Evolutionary conservation across 2,113 vertebrate species (phyloP), one percentile per base, ranked within the genome.

Genomic region (Leuciscus idus): DNA sequence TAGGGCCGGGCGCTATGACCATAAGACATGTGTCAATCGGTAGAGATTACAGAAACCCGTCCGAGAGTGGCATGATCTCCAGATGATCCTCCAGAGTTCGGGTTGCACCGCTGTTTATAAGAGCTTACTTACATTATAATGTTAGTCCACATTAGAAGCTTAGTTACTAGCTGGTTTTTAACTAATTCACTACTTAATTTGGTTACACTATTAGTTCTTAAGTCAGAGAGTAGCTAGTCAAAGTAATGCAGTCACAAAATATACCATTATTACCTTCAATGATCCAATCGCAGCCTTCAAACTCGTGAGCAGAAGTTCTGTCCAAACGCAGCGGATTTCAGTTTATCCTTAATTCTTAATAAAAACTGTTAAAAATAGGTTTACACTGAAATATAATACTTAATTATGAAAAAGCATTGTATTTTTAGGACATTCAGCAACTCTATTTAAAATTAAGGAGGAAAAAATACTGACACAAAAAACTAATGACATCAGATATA

Each of bases 1-100:
- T 81, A 64, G 78, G 59, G 10, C 39, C 6, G 78, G 59, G 78
- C 5, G 78, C 23, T 6, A 48, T 81, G 78, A 81, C 78, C 72
- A 11, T 13, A 1, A 13, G 70, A n/a, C 12, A 4, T 0, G 39
- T 46, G 39, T 3, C 39, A 3, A 26, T 74, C 39, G 17, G 1
- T 68, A 9, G 15, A 70, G 17, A 17, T 13, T 1, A 13, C 2
- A 15, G 30, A 30, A 28, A 13, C 33, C 52, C 7, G 52, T 55
- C 6, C 17, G 6, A 21, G 55, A 57, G 55, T 1, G 19, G 19
- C 55, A 1, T 43, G 39, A 39, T 7, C 39, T 70, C 30, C 30
- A 9, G 30, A 10, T 9, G 33, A 70, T 17, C 62, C 28, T 66
- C 36, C 66, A 17, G 28, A 17, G 28, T 15, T 55, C 7, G 28